Evolutionary conservation across 2,888 invertebrate species (phyloP), one percentile per base, ranked within the genome.

Genomic region (Cheilosia pagana): DNA sequence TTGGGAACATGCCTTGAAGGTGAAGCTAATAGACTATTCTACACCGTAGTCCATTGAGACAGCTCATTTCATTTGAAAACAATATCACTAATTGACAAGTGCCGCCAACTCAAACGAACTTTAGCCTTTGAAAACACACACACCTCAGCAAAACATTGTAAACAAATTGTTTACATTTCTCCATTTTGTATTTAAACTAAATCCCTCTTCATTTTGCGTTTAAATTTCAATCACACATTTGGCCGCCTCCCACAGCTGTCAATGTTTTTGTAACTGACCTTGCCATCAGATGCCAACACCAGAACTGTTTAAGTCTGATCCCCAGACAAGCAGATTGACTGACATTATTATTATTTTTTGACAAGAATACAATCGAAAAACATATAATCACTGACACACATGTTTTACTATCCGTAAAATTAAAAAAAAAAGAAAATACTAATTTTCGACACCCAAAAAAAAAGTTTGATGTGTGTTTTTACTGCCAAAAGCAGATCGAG

Each of bases 261-360:
- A 50, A 12, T 55, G 63, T 55, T 63, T 41, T 62, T 71, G 53
- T 71, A 71, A 75, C 48, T 76, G 85, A 85, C 85, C 85, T 85
- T 85, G 62, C 71, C 71, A 85, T 55, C 50, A 21, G 39, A 53
- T 59, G 45, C 16, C 31, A 50, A 70, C 50, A 77, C 41, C 67
- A 53, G 14, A 50, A 23, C 8, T 72, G 60, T 63, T 23, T 78
- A 43, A 62, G 71, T 31, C 8, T 52, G 45, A 7, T 35, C 12
- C 35, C 79, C 19, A 79, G 70, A 53, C 77, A 67, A 55, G 21
- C 19, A 41, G 62, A 83, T 75, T 83, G 85, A 85, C 71, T 67
- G 85, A 81, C 85, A 70, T 35, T 23, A 50, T 50, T 28, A 28
- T 28, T 28, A 8, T 28, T 28, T 8, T 28, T 70, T 85, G 74